Conservation (phyloP, 2,888 invertebrate species). For the Apoderus coryli region DNA sequence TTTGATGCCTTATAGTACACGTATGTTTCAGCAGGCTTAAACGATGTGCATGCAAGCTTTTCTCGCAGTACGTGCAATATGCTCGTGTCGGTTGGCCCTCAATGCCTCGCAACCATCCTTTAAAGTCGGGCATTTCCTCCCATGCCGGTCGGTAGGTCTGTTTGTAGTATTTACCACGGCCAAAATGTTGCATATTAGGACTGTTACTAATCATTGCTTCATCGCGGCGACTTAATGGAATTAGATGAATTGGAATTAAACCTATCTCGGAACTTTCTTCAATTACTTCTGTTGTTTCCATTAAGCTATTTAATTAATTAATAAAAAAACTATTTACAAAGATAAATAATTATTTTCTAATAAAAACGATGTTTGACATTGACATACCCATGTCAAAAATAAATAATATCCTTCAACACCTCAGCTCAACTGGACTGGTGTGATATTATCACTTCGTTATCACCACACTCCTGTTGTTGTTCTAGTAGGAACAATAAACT, state of each 20-base stretch:
- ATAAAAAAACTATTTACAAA: too few species aligned
- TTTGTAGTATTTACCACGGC: slow-evolving; percentile 34
- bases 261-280: slow-evolving; percentile 15
- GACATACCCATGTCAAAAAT: too few species aligned
- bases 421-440: too few species aligned
- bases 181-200: slow-evolving; percentile 15
- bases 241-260: slow-evolving; percentile 22
- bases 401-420: too few species aligned
- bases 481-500: too few species aligned
- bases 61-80: slow-evolving; percentile 41
- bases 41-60: slow-evolving; percentile 43
- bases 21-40: slow-evolving; percentile 43
- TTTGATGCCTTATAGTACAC: slow-evolving; percentile 43
- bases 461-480: too few species aligned
- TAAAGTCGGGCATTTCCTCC: slow-evolving; percentile 44
- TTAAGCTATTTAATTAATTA: too few species aligned
- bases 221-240: slow-evolving; percentile 10
- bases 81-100: slow-evolving; percentile 40
- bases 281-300: too few species aligned
- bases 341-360: too few species aligned
- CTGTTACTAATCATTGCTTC: too few species aligned
- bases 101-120: slow-evolving; percentile 42
- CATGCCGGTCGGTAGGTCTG: slow-evolving; percentile 43
- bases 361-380: too few species aligned
- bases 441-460: too few species aligned